Conservation (phyloP, 2,113 vertebrate genomes). For the Porphyrio hochstetteri region DNA sequence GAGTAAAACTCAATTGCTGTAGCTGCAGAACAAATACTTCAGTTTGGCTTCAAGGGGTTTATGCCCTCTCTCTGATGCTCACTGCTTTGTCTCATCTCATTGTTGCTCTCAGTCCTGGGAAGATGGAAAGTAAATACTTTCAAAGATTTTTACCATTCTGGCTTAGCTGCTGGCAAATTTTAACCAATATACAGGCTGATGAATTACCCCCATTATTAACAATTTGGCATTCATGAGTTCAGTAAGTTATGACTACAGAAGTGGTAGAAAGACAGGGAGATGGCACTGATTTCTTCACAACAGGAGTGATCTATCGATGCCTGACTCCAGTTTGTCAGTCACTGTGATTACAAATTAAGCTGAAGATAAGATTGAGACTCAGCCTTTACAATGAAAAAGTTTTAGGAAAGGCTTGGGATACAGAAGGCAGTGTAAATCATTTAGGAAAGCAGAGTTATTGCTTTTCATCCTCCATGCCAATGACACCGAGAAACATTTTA, state of each 20-base stretch:
- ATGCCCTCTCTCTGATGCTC: not conserved
- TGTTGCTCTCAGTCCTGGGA: not conserved
- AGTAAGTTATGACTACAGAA: not conserved
- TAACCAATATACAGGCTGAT: not conserved
- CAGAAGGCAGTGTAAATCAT: not conserved
- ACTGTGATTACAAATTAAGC: not conserved
- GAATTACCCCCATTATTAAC: not conserved
- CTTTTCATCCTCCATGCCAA: not conserved
- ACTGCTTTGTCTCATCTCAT: not conserved
- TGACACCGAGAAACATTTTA: not conserved
- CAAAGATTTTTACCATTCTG: not conserved
- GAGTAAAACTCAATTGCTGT: not conserved
- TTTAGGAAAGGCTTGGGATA: not conserved
- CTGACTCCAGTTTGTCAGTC: not conserved
- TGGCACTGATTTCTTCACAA: not conserved
- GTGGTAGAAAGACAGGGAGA: not conserved
- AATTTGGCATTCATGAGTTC: not conserved
- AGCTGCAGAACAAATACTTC: not conserved
- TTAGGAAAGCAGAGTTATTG: not conserved
- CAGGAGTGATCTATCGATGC: not conserved
- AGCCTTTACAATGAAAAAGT: not conserved
- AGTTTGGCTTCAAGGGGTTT: not conserved
- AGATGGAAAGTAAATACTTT: not conserved
- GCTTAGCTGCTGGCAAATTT: not conserved
- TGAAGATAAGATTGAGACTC: not conserved